phyloP scores from a whole-genome alignment of 2,888 invertebrate species.

The Drosophila mimica region DNA sequence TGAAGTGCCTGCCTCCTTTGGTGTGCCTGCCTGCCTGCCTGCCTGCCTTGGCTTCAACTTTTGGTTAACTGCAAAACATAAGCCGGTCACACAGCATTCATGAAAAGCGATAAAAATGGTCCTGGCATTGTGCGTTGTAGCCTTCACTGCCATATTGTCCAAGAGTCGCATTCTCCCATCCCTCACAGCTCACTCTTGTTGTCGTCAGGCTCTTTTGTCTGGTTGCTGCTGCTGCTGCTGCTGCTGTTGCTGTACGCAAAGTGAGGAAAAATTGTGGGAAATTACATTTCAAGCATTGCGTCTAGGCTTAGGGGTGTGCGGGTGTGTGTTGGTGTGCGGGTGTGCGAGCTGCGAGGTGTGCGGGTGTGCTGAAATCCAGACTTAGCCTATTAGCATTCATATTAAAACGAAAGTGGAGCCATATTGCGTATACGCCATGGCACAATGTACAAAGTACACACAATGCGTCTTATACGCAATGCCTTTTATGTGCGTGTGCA shows the following conservation, averaged over 20 bases:
- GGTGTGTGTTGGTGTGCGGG: too few relatives aligned
- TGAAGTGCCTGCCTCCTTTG: neutral
- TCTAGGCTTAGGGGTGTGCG: slow-evolving; percentile 21
- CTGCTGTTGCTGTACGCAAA: slow-evolving; percentile 64
- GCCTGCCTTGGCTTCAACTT: slow-evolving; percentile 45
- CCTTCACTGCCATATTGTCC: slow-evolving; percentile 65
- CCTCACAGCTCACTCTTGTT: slow-evolving; percentile 3
- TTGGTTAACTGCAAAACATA: slow-evolving; percentile 78
- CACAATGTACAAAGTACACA: slow-evolving; percentile 38
- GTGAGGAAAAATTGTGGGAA: slow-evolving; percentile 81
- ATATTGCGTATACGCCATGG: slow-evolving; percentile 75
- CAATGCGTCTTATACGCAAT: slow-evolving; percentile 61
- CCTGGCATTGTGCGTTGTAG: slow-evolving; percentile 61
- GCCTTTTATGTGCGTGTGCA: slow-evolving; percentile 36
- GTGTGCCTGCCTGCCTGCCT: too few relatives aligned
- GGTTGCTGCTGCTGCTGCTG: slow-evolving; percentile 20
- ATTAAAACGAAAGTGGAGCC: slow-evolving; percentile 80
- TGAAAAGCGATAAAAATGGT: slow-evolving; percentile 80
- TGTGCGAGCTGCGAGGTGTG: neutral
- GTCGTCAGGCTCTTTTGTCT: slow-evolving; percentile 60
- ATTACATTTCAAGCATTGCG: slow-evolving; percentile 72
- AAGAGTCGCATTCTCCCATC: slow-evolving; percentile 49
- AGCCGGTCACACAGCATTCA: slow-evolving; percentile 69
- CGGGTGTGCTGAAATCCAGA: slow-evolving; percentile 69
- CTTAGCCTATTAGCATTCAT: slow-evolving; percentile 82